Base-by-base conservation (phyloP, 2,888 invertebrate species). In the Seira ritae region DNA sequence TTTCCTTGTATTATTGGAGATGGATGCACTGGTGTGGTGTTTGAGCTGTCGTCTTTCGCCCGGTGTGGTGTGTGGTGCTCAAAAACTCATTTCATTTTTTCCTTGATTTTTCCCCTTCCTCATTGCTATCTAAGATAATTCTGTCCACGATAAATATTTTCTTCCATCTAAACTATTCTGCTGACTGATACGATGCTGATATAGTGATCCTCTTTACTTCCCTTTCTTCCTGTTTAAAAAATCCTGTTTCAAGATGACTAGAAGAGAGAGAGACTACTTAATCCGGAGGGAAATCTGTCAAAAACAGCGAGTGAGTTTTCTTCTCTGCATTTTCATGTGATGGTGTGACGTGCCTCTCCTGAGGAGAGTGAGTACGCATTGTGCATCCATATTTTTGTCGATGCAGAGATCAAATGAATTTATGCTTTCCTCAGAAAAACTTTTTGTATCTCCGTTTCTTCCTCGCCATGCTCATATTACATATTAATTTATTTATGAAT, bases 201-300 rank as follows among this genome's bases (percentile, higher is more conserved):
- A 50, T 50, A 50, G 12, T 12, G 2, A 50, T 50, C n/a, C n/a
- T n/a, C n/a, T n/a, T n/a, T n/a, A n/a, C 12, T 50, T 15, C 17
- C 50, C 31, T 31, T 50, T 50, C 50, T 50, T 50, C 50, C 50
- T 50, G 50, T n/a, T n/a, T n/a, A 3, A 50, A 50, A 50, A 50
- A 8, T 50, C 50, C 50, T 50, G 50, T 50, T 50, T 50, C 15
- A 3, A 50, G 50, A 50, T 15, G 12, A 15, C 1, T 2, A 50
- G 50, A 50, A 12, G 50, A 50, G 46, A n/a, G n/a, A n/a, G 72
- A 72, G 50, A 17, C 46, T 72, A 60, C 60, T 72, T 72, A 72
- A 72, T 72, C 72, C 72, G 23, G 12, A 42, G 66, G 74, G 50
- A 74, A 66, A 74, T 66, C 66, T 74, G 74, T 74, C 66, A 74